Evolutionary conservation across 2,797 vertebrate species (phyloP), one percentile per base, ranked within the genome.

Genomic region (Xerus rutilus): DNA sequence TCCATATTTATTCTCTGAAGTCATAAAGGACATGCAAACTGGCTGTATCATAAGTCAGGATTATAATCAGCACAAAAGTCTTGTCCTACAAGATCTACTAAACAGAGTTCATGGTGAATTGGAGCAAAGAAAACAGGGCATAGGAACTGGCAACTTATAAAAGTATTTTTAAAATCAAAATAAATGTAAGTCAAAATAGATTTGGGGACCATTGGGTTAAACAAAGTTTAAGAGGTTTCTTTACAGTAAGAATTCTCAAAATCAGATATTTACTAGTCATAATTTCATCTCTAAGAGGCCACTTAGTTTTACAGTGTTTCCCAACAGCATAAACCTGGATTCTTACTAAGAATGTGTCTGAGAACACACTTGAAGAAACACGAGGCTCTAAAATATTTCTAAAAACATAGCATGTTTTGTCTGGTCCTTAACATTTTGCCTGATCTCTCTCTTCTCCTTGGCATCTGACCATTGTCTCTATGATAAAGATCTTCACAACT

Each of bases 151-250:
- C 13, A 77, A 88, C 14, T 94, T 85, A 23, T 11, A 59, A 7
- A 86, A 43, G 15, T 84, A 62, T 49, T 73, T 62, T 86, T 83
- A 23, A 39, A 45, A 32, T 67, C 30, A 67, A 67, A n/a, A 67
- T 67, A 64, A 84, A 78, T 39, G 39, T 39, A 39, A 39, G 39
- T 39, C 39, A 39, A 39, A 39, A 39, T 39, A 39, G 39, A 39
- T 73, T 23, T 89, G 67, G 35, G 39, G 28, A 39, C 67, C 47
- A 86, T 0, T 64, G 59, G 23, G 23, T 81, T 87, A 92, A 86
- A 43, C 35, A 88, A 87, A 79, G 18, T 49, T 78, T 86, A 83
- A 89, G 5, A 78, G 21, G 9, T 91, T 95, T 95, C 43, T 83
- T 92, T 93, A 74, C 12, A 64, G 57, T 39, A 35, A 5, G 28